These are phyloP conservation scores for Tragelaphus strepsiceros DNA, from an alignment of 2,113 vertebrate species.

Conservation along the genomic window DNA sequence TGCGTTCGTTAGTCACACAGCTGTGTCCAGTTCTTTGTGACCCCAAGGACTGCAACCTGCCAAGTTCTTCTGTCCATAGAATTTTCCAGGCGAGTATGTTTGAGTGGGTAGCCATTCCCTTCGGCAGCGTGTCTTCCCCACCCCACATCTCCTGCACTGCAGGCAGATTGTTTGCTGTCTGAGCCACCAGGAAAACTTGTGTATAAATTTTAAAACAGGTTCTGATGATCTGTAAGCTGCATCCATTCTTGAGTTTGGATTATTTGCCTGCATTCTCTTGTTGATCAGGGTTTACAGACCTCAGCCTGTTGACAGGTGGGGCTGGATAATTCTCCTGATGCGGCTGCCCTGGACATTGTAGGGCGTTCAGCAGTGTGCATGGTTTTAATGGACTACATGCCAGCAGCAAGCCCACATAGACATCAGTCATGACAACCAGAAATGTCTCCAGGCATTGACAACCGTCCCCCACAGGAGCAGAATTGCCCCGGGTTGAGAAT, in stretches of 20 bases:
- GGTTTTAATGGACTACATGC: not conserved
- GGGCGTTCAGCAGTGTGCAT: not conserved
- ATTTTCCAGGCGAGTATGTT: not conserved
- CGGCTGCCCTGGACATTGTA: too few species aligned
- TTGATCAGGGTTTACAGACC: not conserved
- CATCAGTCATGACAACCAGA: not conserved
- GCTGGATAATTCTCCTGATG: not conserved
- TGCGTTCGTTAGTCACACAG: accelerated
- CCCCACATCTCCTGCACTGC: not conserved
- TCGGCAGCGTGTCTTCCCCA: not conserved
- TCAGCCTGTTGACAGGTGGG: too few species aligned
- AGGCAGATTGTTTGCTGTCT: not conserved
- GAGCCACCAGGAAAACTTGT: not conserved
- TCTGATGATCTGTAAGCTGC: not conserved
- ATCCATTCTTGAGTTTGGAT: not conserved
- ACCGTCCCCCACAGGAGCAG: too few species aligned
- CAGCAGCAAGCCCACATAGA: too few species aligned
- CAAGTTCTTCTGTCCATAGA: not conserved
- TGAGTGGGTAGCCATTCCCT: not conserved
- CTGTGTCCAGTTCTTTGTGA: not conserved
- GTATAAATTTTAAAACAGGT: not conserved
- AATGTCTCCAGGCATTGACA: not conserved
- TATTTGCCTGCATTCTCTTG: not conserved
- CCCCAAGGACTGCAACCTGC: not conserved
- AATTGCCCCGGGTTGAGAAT: not conserved